Percentiles rank a stretch among this genome's conserved stretches.
phyloP scores from a whole-genome alignment of 2,888 invertebrate species.

The Melitaea athalia region DNA sequence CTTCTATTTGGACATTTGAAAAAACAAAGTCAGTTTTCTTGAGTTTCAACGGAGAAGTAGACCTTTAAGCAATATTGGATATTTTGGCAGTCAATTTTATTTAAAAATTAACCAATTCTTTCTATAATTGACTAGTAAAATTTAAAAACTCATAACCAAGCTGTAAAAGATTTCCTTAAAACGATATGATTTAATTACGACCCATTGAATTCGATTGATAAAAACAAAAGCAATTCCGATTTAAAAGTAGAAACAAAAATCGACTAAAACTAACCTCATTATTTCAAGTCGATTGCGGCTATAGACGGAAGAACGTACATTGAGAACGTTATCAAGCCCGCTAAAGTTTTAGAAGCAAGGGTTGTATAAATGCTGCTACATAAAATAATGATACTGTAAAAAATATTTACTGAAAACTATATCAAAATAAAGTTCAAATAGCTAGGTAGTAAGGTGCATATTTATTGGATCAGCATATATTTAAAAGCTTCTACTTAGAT shows the following conservation, averaged over 20 bases:
- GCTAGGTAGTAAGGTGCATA: too few relatives aligned
- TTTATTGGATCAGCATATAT: too few relatives aligned
- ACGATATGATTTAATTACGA: background rate
- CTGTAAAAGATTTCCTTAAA: background rate
- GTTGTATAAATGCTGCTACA: background rate
- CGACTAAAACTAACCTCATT: background rate
- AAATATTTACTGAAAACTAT: too few relatives aligned
- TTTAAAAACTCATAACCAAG: background rate
- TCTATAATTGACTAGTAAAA: too few relatives aligned
- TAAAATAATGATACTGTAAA: background rate
- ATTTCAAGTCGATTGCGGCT: conserved; percentile 5
- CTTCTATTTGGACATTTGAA: too few relatives aligned
- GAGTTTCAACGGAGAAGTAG: too few relatives aligned
- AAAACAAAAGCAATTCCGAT: background rate
- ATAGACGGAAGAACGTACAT: conserved; percentile 14
- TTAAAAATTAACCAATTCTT: too few relatives aligned
- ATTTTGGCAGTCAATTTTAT: too few relatives aligned
- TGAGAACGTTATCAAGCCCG: conserved; percentile 13
- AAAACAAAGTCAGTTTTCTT: too few relatives aligned
- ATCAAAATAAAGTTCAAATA: too few relatives aligned
- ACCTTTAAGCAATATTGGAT: too few relatives aligned
- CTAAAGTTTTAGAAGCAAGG: background rate
- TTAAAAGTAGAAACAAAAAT: background rate
- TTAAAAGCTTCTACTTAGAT: too few relatives aligned
- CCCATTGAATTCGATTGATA: background rate